Evolutionary conservation across 2,888 invertebrate species (phyloP).

Genomic region (Meganola albula): DNA sequence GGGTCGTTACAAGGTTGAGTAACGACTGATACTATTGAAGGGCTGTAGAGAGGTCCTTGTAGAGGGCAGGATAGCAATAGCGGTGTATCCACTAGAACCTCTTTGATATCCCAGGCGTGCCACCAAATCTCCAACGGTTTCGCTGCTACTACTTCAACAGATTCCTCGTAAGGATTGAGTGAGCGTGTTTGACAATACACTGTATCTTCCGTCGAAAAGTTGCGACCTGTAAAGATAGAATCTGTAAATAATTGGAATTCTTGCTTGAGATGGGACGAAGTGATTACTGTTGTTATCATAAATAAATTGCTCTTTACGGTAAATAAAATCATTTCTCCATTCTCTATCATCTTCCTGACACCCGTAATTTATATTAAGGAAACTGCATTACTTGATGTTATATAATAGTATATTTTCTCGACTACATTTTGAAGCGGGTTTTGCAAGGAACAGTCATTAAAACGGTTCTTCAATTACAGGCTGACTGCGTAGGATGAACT

Average conservation of each 20-base stretch:
- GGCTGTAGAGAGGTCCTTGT: constrained; percentile 56
- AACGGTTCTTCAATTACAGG: constrained; percentile 63
- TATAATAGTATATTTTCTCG: constrained; percentile 61
- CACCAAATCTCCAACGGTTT: constrained; percentile 80
- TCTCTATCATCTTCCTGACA: constrained; percentile 15
- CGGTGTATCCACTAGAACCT: constrained; percentile 70
- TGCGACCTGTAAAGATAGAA: constrained; percentile 52
- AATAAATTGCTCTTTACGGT: too few relatives aligned
- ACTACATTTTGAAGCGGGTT: constrained; percentile 45
- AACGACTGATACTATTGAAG: constrained; percentile 67
- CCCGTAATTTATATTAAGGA: constrained; percentile 31
- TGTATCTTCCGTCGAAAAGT: constrained; percentile 51
- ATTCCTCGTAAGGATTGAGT: constrained; percentile 48
- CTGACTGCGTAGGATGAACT: constrained; percentile 40
- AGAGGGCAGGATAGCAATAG: constrained; percentile 80
- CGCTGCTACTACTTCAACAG: constrained; percentile 76
- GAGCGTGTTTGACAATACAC: constrained; percentile 76
- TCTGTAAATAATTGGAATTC: not conserved
- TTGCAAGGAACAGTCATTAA: constrained; percentile 63
- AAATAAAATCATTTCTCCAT: constrained; percentile 17
- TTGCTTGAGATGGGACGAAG: too few relatives aligned
- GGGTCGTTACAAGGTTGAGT: constrained; percentile 70
- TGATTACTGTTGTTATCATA: too few relatives aligned
- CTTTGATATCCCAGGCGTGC: constrained; percentile 76
- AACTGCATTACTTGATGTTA: constrained; percentile 35